phyloP scores from a whole-genome alignment of 2,113 vertebrate species.

The Otocyon megalotis region DNA sequence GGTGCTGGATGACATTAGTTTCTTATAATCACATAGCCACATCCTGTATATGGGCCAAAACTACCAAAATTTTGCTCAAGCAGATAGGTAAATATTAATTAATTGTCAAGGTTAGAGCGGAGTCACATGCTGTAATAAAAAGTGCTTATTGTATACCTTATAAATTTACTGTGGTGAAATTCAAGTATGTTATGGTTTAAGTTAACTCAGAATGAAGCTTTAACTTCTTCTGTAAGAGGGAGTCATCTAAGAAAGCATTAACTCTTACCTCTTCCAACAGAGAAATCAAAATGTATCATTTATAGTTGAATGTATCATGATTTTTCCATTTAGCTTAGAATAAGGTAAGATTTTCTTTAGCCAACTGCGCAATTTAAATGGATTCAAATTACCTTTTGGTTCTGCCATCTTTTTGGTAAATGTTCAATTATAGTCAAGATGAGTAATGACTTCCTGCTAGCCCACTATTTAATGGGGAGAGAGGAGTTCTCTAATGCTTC shows the following conservation, averaged over 20 bases:
- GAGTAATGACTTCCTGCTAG: neutral
- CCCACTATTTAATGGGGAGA: constrained; percentile 4
- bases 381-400: neutral
- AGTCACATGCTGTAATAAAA: neutral
- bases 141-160: neutral
- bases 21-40: neutral
- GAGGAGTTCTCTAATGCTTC: neutral
- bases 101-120: neutral
- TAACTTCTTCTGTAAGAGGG: neutral
- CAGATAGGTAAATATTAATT: neutral
- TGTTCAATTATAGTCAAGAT: neutral
- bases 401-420: constrained; percentile 29
- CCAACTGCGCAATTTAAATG: neutral
- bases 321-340: constrained; percentile 15
- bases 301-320: neutral
- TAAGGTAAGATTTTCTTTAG: constrained; percentile 11
- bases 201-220: neutral
- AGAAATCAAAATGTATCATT: neutral
- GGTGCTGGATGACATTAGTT: neutral
- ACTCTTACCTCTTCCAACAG: neutral
- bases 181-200: neutral
- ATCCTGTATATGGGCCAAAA: neutral
- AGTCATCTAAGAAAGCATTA: neutral
- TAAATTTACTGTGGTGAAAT: neutral
- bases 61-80: neutral